Percentiles rank a stretch among this genome's conserved stretches.
phyloP scores from a whole-genome alignment of 2,888 invertebrate genomes.

The Tenthredo livida region DNA sequence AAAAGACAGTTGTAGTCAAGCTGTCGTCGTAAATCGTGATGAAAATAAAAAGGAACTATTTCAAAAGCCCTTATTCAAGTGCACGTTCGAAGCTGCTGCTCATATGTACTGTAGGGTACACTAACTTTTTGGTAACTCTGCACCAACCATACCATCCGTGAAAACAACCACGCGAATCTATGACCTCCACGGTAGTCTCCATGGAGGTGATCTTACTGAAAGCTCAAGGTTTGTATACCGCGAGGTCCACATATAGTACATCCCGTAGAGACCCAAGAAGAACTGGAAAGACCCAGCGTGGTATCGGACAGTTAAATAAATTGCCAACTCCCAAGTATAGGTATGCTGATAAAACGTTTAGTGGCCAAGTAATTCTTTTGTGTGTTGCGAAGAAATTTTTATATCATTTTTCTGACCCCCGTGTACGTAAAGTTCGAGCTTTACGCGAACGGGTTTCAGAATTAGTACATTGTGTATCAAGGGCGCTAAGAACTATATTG shows the following conservation, averaged over 20 bases:
- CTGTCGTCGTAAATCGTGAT: slow-evolving; percentile 34
- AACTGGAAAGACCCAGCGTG: slow-evolving; percentile 31
- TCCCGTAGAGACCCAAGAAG: not conserved
- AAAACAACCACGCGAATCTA: slow-evolving; percentile 42
- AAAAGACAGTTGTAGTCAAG: slow-evolving; percentile 24
- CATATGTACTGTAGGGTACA: not conserved
- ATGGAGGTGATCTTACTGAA: not conserved
- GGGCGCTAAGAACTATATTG: too few relatives aligned
- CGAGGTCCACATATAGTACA: not conserved
- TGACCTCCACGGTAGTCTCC: slow-evolving; percentile 14
- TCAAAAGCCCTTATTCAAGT: slow-evolving; percentile 28
- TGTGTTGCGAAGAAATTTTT: not conserved
- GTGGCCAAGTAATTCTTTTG: not conserved
- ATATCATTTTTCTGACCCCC: not conserved
- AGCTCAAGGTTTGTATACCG: slow-evolving; percentile 8
- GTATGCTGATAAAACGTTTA: slow-evolving; percentile 15
- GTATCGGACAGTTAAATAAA: slow-evolving; percentile 34
- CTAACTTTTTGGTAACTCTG: slow-evolving; percentile 12
- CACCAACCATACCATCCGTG: slow-evolving; percentile 19
- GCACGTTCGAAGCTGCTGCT: slow-evolving; percentile 12
- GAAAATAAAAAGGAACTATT: slow-evolving; percentile 9
- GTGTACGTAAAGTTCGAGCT: too few relatives aligned
- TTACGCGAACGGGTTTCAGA: too few relatives aligned
- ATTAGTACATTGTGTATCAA: too few relatives aligned
- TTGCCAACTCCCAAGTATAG: not conserved